Percentiles rank a stretch among this genome's conserved stretches.
Conservation (phyloP, 2,888 invertebrate genomes). For the Alviniconcha strummeri region DNA sequence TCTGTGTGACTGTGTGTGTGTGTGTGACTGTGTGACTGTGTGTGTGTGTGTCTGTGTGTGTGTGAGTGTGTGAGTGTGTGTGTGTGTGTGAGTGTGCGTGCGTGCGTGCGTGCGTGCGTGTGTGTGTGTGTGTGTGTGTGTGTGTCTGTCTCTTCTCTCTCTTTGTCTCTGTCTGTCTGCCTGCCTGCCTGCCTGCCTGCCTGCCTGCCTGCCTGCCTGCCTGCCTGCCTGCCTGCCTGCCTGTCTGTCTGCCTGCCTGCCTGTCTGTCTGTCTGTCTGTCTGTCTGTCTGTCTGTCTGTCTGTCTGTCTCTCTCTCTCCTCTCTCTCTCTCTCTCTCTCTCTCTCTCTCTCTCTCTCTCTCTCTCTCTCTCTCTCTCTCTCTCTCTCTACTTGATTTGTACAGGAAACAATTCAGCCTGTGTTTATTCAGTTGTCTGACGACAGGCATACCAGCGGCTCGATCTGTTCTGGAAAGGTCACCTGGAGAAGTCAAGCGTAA, state of each 20-base stretch:
- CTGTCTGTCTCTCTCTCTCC: not conserved
- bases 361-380: not conserved
- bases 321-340: not conserved
- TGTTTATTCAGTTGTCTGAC: not conserved
- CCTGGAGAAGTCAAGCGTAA: too few species aligned
- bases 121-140: slow-evolving; percentile 3
- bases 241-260: not conserved
- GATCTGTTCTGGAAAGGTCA: too few species aligned
- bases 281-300: not conserved
- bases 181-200: not conserved
- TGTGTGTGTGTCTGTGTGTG: too few species aligned
- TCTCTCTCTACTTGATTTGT: not conserved
- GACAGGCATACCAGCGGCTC: not conserved
- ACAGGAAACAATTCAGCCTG: not conserved
- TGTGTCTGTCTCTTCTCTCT: too few species aligned
- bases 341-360: not conserved
- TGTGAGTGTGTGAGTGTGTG: too few species aligned
- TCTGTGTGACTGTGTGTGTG: too few species aligned
- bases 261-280: not conserved
- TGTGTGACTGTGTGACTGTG: too few species aligned
- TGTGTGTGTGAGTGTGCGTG: not conserved
- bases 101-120: not conserved
- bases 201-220: not conserved
- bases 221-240: not conserved
- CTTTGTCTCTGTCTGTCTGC: too few species aligned